Percentiles rank a stretch among this genome's conserved stretches.
Evolutionary conservation across 2,888 invertebrate species (phyloP).

Genomic region (Oscheius sp.): DNA sequence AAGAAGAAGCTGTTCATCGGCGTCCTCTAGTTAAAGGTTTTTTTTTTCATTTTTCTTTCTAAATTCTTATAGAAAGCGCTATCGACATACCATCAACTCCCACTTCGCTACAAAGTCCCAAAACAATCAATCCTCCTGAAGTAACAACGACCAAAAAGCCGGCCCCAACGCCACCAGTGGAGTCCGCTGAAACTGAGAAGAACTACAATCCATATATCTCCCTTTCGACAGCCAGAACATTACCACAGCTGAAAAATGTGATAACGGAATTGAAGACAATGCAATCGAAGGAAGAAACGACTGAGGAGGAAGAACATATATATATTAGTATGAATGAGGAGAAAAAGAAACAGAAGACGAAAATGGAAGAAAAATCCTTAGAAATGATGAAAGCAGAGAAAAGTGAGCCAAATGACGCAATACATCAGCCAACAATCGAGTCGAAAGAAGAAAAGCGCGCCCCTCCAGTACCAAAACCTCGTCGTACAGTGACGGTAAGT

Average conservation of each 20-base stretch:
- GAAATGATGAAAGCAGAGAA: too few relatives aligned
- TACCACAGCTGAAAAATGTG: slow-evolving; percentile 16
- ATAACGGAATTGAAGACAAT: slow-evolving; percentile 13
- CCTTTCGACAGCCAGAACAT: background rate
- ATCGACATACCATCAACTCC: slow-evolving; percentile 16
- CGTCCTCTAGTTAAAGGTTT: slow-evolving; percentile 11
- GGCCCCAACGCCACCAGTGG: slow-evolving; percentile 9
- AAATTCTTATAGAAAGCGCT: background rate
- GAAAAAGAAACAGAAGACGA: background rate
- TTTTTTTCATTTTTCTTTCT: background rate
- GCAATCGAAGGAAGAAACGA: slow-evolving; percentile 1
- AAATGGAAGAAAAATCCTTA: background rate
- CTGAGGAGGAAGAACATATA: slow-evolving; percentile 8
- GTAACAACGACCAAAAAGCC: background rate
- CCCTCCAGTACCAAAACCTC: slow-evolving; percentile 8
- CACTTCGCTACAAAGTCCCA: background rate
- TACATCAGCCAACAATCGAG: too few relatives aligned
- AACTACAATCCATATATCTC: background rate
- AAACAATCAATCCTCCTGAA: background rate
- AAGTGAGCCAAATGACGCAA: too few relatives aligned
- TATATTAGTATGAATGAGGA: background rate
- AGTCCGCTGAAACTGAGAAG: background rate
- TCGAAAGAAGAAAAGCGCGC: too few relatives aligned
- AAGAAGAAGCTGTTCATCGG: background rate
- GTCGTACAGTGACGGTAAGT: background rate